Evolutionary conservation across 1,140 invertebrate species (phyloP).

Genomic region (Lasaia peninsularis): DNA sequence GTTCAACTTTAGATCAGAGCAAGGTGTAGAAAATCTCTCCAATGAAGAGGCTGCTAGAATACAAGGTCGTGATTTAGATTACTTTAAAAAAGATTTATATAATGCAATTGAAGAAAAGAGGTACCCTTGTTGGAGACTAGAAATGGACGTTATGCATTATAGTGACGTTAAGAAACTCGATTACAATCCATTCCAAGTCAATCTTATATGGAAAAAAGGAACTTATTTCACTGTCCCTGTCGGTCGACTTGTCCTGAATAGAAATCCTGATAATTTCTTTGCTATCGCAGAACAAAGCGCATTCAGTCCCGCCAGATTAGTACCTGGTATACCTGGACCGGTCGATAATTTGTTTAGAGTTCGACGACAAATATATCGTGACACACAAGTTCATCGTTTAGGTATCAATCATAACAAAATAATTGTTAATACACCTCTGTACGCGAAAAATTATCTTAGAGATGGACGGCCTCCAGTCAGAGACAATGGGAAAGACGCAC

Average conservation of each 20-base stretch:
- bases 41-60: slow-evolving; percentile 34
- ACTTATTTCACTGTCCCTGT: slow-evolving; percentile 90
- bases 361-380: slow-evolving; percentile 89
- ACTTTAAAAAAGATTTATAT: slow-evolving; percentile 45
- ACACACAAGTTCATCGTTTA: slow-evolving; percentile 91
- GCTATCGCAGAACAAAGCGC: slow-evolving; percentile 91
- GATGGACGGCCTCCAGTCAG: slow-evolving; percentile 85
- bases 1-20: slow-evolving; percentile 85
- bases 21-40: slow-evolving; percentile 82
- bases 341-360: slow-evolving; percentile 92
- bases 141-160: slow-evolving; percentile 77
- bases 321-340: slow-evolving; percentile 90
- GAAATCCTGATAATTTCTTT: slow-evolving; percentile 91
- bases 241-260: slow-evolving; percentile 88
- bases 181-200: slow-evolving; percentile 83
- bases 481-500: slow-evolving; percentile 85
- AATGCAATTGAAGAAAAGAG: slow-evolving; percentile 61
- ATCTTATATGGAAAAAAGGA: slow-evolving; percentile 87
- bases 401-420: slow-evolving; percentile 91
- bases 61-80: slow-evolving; percentile 36
- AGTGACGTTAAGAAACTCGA: slow-evolving; percentile 73
- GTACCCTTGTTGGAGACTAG: slow-evolving; percentile 84
- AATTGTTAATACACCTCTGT: slow-evolving; percentile 92
- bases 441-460: slow-evolving; percentile 80
- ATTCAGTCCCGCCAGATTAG: slow-evolving; percentile 90